A percentile compares a stretch with the other conserved stretches of the same genome.
phyloP scores from a whole-genome alignment of 2,797 vertebrate genomes.

The Oryzias sinensis region DNA sequence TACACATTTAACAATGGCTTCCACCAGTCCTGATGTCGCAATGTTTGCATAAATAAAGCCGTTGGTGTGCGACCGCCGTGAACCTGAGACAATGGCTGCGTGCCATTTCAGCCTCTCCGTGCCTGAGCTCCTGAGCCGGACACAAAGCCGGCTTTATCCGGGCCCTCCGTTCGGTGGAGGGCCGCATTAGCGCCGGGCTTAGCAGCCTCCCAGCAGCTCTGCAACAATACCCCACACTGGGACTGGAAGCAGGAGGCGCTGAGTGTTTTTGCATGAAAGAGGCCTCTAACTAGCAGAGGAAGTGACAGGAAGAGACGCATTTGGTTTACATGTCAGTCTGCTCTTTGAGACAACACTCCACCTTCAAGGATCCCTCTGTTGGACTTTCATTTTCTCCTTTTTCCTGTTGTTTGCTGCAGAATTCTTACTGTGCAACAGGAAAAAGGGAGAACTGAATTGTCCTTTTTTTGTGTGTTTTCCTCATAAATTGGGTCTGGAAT shows the following conservation, averaged over 20 bases:
- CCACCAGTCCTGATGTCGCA: constrained; percentile 2
- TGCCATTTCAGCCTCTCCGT: constrained; percentile 61
- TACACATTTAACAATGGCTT: constrained; percentile 28
- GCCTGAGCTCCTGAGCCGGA: constrained; percentile 55
- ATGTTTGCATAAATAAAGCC: constrained; percentile 3
- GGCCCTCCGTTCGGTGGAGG: constrained; percentile 62
- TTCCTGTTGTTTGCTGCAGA: background rate
- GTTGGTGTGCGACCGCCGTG: constrained; percentile 45
- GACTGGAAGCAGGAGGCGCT: constrained; percentile 32
- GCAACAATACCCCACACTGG: constrained; percentile 43
- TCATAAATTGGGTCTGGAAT: constrained; percentile 14
- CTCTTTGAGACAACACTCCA: constrained; percentile 1
- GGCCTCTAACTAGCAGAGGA: constrained; percentile 21
- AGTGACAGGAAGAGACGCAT: constrained; percentile 28
- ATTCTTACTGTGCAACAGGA: too few relatives aligned
- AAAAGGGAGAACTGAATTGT: background rate
- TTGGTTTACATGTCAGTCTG: constrained; percentile 29
- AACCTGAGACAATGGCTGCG: constrained; percentile 64
- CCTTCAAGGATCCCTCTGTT: constrained; percentile 7
- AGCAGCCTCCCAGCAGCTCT: constrained; percentile 25
- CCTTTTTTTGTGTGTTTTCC: constrained; percentile 1
- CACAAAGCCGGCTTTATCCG: constrained; percentile 73
- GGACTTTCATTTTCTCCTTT: constrained; percentile 22
- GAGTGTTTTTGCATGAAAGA: constrained; percentile 21
- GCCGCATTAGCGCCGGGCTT: constrained; percentile 60